phyloP scores from a whole-genome alignment of 2,113 vertebrate genomes.

The Spea multiplicata region DNA sequence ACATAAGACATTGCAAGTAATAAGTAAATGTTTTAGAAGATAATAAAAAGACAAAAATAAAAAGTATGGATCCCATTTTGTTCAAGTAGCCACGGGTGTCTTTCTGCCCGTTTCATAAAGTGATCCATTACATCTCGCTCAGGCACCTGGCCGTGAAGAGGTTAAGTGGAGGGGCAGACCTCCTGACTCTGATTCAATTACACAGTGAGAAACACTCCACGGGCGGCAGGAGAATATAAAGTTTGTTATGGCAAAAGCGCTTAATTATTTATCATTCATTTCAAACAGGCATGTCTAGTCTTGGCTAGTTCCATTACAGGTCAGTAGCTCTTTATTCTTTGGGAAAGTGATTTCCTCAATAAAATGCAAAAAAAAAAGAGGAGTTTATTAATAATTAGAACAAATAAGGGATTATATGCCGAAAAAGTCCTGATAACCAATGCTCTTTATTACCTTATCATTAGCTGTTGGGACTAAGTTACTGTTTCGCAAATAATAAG shows the following conservation, averaged over 20 bases:
- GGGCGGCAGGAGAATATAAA: slow-evolving; percentile 1
- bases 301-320: slow-evolving; percentile 21
- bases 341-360: slow-evolving; percentile 14
- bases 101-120: too few species aligned
- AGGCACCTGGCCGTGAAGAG: too few species aligned
- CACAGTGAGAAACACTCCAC: slow-evolving; percentile 12
- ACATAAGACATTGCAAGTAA: too few species aligned
- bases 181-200: slow-evolving; percentile 11
- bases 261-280: slow-evolving; percentile 32
- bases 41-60: too few species aligned
- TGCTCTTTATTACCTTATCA: not conserved
- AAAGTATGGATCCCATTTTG: too few species aligned
- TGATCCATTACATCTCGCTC: too few species aligned
- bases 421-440: slow-evolving; percentile 7
- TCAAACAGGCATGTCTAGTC: slow-evolving; percentile 28
- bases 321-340: slow-evolving; percentile 17
- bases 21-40: too few species aligned
- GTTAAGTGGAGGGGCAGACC: not conserved
- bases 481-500: slow-evolving; percentile 9
- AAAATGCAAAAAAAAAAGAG: slow-evolving; percentile 12
- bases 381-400: slow-evolving; percentile 11
- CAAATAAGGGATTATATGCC: slow-evolving; percentile 12
- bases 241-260: slow-evolving; percentile 4
- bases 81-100: too few species aligned
- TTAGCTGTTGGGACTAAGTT: not conserved